phyloP scores from a whole-genome alignment of 2,113 vertebrate genomes.

The Platycercus adscitus region DNA sequence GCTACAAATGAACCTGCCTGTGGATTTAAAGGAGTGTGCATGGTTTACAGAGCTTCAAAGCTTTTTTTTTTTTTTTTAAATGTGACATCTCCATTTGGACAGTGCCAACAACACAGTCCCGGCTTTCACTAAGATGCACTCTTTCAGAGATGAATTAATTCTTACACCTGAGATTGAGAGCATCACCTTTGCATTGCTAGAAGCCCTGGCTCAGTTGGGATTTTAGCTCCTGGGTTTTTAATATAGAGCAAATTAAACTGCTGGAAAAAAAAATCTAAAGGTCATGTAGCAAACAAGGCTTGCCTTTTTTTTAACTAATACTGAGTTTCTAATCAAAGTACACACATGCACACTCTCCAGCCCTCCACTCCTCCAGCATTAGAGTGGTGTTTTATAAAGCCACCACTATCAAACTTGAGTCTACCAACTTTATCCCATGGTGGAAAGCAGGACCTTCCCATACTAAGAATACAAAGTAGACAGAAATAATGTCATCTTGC shows the following conservation, averaged over 20 bases:
- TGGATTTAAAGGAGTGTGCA: background rate
- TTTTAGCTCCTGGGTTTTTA: constrained; percentile 54
- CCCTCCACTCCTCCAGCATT: background rate
- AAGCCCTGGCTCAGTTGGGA: constrained; percentile 21
- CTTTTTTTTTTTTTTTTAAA: constrained; percentile 3
- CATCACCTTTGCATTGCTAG: constrained; percentile 51
- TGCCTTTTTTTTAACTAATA: constrained; percentile 17
- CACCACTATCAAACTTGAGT: background rate
- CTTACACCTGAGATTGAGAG: constrained; percentile 49
- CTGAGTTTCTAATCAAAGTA: background rate
- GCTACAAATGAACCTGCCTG: background rate
- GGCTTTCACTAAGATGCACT: constrained; percentile 3
- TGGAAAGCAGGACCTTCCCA: background rate
- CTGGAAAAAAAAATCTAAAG: constrained; percentile 26
- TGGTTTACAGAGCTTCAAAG: background rate
- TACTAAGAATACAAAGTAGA: background rate
- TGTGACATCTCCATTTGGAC: background rate
- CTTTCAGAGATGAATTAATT: constrained; percentile 54
- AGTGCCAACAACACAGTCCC: background rate
- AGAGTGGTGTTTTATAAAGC: background rate
- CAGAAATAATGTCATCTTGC: background rate
- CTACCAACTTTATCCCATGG: background rate
- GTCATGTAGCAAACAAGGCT: constrained; percentile 22
- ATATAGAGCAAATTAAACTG: constrained; percentile 40
- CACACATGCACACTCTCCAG: background rate